These are phyloP conservation scores for Nibea coibor DNA, from an alignment of 2,113 vertebrate genomes.

Conservation along the genomic window DNA sequence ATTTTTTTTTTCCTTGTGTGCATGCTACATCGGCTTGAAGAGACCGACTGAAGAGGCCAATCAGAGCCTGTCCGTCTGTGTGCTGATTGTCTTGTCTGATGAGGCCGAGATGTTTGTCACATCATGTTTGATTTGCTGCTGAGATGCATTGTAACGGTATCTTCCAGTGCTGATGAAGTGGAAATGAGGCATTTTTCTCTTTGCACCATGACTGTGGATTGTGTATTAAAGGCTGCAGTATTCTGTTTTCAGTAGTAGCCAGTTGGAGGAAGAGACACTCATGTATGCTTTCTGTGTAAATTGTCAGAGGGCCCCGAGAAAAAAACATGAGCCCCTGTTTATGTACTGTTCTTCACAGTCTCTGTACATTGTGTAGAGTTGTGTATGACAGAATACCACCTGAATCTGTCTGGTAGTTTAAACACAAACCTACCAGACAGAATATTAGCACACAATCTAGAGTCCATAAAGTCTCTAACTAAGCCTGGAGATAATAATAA, in stretches of 20 bases:
- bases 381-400: neutral
- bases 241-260: neutral
- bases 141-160: neutral
- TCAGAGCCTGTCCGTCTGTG: slow-evolving; percentile 2
- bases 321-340: neutral
- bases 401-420: neutral
- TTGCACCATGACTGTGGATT: neutral
- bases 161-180: neutral
- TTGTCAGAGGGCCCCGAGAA: neutral
- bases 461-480: neutral
- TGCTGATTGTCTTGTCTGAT: slow-evolving; percentile 35
- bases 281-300: neutral
- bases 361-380: neutral
- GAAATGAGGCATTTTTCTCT: neutral
- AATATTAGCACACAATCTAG: neutral
- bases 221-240: slow-evolving; percentile 7
- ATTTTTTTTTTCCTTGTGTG: neutral
- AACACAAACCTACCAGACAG: neutral
- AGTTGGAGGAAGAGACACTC: slow-evolving; percentile 7
- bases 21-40: neutral
- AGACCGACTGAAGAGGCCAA: slow-evolving; percentile 10
- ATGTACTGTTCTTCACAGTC: neutral
- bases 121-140: neutral
- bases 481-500: neutral
- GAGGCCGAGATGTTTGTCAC: slow-evolving; percentile 7